phyloP scores from a whole-genome alignment of 2,113 vertebrate genomes.

The Perccottus glenii region DNA sequence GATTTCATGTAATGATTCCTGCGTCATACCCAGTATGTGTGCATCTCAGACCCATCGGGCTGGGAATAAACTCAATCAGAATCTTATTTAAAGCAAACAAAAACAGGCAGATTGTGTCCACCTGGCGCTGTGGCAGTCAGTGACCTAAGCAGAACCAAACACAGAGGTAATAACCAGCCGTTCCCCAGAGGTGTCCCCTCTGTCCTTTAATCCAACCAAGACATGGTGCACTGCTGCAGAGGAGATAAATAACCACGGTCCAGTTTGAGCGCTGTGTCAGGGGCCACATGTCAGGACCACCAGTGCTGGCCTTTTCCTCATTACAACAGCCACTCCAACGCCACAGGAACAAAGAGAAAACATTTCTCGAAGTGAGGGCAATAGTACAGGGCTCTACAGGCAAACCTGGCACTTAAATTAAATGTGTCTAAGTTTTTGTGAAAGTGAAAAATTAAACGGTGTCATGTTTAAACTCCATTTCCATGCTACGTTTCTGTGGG shows the following conservation, averaged over 20 bases:
- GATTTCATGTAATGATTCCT: slow-evolving; percentile 16
- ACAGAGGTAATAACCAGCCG: slow-evolving; percentile 64
- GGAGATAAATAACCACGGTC: slow-evolving; percentile 56
- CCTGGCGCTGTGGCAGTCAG: slow-evolving; percentile 35
- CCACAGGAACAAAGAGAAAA: slow-evolving; percentile 14
- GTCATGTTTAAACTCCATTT: too few species aligned
- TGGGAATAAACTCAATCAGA: slow-evolving; percentile 51
- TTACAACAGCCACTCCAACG: slow-evolving; percentile 15
- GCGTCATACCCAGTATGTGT: slow-evolving; percentile 9
- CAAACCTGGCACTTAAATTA: too few species aligned
- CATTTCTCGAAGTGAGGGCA: slow-evolving; percentile 9
- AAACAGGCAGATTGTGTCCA: slow-evolving; percentile 51
- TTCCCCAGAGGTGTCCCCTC: slow-evolving; percentile 47
- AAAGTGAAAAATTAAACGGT: too few species aligned
- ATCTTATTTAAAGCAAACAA: slow-evolving; percentile 56
- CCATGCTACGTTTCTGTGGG: too few species aligned
- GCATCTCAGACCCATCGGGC: not conserved
- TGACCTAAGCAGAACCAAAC: slow-evolving; percentile 48
- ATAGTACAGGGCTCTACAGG: not conserved
- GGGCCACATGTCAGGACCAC: slow-evolving; percentile 61
- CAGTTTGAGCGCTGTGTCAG: slow-evolving; percentile 14
- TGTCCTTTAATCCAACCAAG: slow-evolving; percentile 57
- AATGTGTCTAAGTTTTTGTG: slow-evolving; percentile 4
- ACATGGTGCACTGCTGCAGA: slow-evolving; percentile 27
- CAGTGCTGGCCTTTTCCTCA: slow-evolving; percentile 24